These are phyloP conservation scores for Botrylloides violaceus DNA, from an alignment of 23 tunicate species.

Conservation along the genomic window DNA sequence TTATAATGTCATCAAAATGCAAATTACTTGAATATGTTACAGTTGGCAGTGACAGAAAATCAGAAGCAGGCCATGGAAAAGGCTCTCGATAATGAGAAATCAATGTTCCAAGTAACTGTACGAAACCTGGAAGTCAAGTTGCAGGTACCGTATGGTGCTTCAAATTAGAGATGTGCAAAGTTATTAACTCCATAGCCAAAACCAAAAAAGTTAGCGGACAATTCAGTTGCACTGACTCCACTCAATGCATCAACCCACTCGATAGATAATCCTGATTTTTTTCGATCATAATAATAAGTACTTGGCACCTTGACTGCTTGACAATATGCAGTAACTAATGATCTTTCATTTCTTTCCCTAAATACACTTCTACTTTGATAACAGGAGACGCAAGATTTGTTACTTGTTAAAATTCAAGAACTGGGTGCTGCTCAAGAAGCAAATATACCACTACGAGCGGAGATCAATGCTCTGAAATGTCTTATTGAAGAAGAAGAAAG, in stretches of 20 bases:
- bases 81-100: conserved; percentile 48
- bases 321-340: no score
- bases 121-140: conserved; percentile 49
- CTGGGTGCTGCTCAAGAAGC: conserved; percentile 55
- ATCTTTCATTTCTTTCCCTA: background rate
- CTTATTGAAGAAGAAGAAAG: conserved; percentile 83
- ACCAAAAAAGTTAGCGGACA: no score
- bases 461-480: conserved; percentile 62
- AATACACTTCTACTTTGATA: background rate
- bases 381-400: conserved; percentile 86
- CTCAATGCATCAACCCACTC: no score
- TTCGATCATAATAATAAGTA: no score
- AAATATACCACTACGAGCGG: conserved; percentile 61
- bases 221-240: no score
- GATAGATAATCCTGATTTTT: no score
- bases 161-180: no score
- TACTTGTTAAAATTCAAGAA: conserved; percentile 71
- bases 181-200: no score
- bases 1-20: background rate
- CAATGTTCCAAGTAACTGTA: conserved; percentile 35
- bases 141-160: no score
- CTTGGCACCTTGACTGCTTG: no score
- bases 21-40: background rate
- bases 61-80: conserved; percentile 33
- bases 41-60: conserved; percentile 47